These are phyloP conservation scores for Pteronotus mesoamericanus DNA, from an alignment of 2,797 vertebrate species.

Conservation along the genomic window DNA sequence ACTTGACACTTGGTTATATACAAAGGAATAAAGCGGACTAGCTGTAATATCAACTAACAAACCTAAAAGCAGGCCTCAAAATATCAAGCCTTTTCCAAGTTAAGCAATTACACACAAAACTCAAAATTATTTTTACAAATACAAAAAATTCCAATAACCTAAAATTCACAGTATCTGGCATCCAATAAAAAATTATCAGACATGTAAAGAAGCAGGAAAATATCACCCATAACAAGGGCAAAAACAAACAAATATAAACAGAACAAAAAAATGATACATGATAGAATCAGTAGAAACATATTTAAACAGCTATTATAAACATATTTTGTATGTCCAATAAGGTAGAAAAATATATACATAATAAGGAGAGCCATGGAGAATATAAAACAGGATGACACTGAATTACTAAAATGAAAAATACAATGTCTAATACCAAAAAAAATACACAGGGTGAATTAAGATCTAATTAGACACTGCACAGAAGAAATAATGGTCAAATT, in stretches of 20 bases:
- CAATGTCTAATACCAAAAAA: background rate
- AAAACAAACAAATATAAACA: no score
- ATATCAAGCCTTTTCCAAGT: no score
- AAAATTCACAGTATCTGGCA: background rate
- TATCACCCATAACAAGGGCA: no score
- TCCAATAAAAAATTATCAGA: background rate
- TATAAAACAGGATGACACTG: background rate
- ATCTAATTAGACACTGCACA: background rate
- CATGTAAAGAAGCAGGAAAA: background rate
- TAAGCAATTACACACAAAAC: no score
- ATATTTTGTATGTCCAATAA: background rate
- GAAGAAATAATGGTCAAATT: background rate
- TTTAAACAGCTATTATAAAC: no score
- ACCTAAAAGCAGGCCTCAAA: no score
- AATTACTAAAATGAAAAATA: background rate
- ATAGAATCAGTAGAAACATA: no score
- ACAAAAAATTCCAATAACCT: background rate
- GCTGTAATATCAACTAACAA: no score
- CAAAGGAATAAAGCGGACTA: no score
- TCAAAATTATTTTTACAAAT: background rate
- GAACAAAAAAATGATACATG: no score
- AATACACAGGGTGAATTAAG: background rate
- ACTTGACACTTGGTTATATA: no score
- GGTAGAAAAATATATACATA: background rate
- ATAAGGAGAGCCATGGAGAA: background rate